Conservation (phyloP, 2,113 vertebrate genomes). For the Larimichthys crocea region DNA sequence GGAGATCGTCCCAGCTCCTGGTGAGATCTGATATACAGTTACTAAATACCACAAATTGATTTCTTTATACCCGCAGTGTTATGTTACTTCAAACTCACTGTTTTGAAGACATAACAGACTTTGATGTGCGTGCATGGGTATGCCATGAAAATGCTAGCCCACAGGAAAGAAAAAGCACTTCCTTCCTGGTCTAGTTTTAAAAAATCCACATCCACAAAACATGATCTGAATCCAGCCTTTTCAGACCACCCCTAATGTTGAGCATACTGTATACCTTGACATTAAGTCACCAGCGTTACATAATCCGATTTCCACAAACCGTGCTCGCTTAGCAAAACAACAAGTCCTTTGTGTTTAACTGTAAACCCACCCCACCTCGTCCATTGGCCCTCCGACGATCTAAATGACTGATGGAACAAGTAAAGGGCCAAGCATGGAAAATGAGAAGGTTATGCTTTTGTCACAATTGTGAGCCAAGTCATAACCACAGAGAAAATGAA, state of each 20-base stretch:
- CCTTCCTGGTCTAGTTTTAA: not conserved
- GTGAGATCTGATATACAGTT: conserved; percentile 58
- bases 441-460: conserved; percentile 49
- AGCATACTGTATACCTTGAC: not conserved
- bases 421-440: conserved; percentile 36
- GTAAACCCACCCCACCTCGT: conserved; percentile 7
- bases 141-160: conserved; percentile 9
- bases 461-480: conserved; percentile 45
- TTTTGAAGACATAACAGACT: not conserved
- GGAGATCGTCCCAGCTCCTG: conserved; percentile 65
- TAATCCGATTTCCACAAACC: conserved; percentile 40
- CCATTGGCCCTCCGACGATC: conserved; percentile 19
- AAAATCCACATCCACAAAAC: conserved; percentile 22
- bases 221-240: conserved; percentile 3
- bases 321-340: conserved; percentile 49
- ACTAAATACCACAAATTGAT: not conserved
- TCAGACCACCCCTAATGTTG: not conserved
- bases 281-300: conserved; percentile 11
- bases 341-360: conserved; percentile 49
- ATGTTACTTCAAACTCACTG: not conserved
- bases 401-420: conserved; percentile 46
- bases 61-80: not conserved
- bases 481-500: conserved; percentile 52
- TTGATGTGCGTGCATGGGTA: not conserved
- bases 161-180: conserved; percentile 14